phyloP scores from a whole-genome alignment of 2,888 invertebrate genomes.

The Campoplex nolae region DNA sequence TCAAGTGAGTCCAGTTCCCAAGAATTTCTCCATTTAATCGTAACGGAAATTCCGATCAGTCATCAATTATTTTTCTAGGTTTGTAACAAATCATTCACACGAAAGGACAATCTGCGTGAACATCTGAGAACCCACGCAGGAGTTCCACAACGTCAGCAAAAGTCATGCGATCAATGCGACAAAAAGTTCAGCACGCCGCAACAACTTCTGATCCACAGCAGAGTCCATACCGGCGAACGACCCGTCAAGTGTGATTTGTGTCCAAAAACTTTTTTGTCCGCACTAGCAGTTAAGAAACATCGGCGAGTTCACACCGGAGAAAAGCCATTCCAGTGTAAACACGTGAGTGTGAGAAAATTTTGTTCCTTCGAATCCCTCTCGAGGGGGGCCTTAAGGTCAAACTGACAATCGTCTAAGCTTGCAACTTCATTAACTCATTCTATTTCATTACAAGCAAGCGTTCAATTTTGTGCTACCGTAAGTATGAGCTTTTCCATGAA shows the following conservation, averaged over 20 bases:
- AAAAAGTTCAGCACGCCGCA: slow-evolving; percentile 87
- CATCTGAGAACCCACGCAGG: slow-evolving; percentile 90
- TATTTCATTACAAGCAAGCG: slow-evolving; percentile 79
- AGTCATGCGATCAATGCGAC: slow-evolving; percentile 88
- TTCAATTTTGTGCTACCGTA: slow-evolving; percentile 73
- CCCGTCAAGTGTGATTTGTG: slow-evolving; percentile 91
- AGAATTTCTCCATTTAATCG: neutral
- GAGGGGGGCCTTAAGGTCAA: neutral
- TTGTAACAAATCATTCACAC: slow-evolving; percentile 86
- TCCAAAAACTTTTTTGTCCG: slow-evolving; percentile 90
- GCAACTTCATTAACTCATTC: neutral
- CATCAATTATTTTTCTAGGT: slow-evolving; percentile 81
- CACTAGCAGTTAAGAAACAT: slow-evolving; percentile 92
- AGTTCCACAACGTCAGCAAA: slow-evolving; percentile 86
- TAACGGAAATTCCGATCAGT: neutral
- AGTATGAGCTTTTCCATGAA: slow-evolving; percentile 63
- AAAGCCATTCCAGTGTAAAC: slow-evolving; percentile 86
- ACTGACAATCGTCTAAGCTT: neutral
- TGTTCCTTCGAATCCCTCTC: neutral
- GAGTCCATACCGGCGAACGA: slow-evolving; percentile 89
- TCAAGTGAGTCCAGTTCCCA: slow-evolving; percentile 84
- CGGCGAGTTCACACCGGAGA: slow-evolving; percentile 86
- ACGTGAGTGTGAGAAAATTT: slow-evolving; percentile 78
- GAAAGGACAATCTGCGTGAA: slow-evolving; percentile 90
- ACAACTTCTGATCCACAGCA: slow-evolving; percentile 87